Base-by-base conservation (phyloP, 2,113 vertebrate species). In the Nestor notabilis region DNA sequence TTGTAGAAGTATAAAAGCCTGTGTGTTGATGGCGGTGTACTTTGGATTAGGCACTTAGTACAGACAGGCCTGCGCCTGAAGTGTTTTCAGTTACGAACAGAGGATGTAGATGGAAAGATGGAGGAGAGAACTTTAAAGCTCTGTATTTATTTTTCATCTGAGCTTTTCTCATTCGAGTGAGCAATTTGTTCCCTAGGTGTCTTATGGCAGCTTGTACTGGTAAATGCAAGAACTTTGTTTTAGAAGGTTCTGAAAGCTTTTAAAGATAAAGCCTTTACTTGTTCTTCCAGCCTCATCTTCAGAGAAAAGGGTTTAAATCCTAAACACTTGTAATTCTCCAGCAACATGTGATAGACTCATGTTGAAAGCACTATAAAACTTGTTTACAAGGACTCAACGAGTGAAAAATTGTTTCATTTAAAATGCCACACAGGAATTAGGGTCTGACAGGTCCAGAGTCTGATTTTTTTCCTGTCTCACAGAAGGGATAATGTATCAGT, bases 331-430 rank as follows among this genome's bases (percentile, higher is more conserved):
- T 81, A 93, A 44, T 96, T 96, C 82, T 93, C 56, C 65, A 77
- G 53, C 69, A 94, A 68, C 61, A 56, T n/a, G 46, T 10, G 7
- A 88, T 79, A 86, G 81, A 74, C 71, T 72, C 41, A 56, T 65
- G 68, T 44, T 96, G 96, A 96, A 95, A 92, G 82, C 84, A 49
- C 89, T 84, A 95, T 95, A 96, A 97, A 96, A 95, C 93, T 94
- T 93, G 68, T 97, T 97, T 97, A 94, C 71, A 95, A 91, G 94
- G 86, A 86, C 65, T 84, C 52, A 35, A 64, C 87, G 80, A 78
- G 20, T 89, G 91, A 97, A 94, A 96, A 94, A 91, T 90, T 23
- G 49, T 86, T 95, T 77, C 39, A 53, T 93, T 94, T 96, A 89
- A 90, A 94, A 91, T 87, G 39, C 74, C 86, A 39, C 69, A 77